Evolutionary conservation across 2,113 vertebrate species (phyloP).

Genomic region (Platycercus adscitus): DNA sequence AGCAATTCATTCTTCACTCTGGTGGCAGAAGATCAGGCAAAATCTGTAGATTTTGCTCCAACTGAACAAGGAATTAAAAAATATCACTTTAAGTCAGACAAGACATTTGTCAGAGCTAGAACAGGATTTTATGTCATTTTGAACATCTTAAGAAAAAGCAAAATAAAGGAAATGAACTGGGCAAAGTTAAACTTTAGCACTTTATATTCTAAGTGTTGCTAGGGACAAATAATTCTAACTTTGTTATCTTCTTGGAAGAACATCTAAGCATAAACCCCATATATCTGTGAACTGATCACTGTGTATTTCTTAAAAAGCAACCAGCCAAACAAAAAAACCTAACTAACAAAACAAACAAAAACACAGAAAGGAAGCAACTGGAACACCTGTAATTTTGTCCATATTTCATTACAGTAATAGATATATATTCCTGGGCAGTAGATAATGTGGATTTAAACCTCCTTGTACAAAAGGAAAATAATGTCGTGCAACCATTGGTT

Average conservation of each 20-base stretch:
- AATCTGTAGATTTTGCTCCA: neutral
- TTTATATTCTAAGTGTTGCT: neutral
- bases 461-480: neutral
- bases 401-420: neutral
- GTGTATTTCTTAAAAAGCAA: neutral
- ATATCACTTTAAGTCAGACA: neutral
- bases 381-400: neutral
- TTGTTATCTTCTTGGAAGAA: neutral
- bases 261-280: neutral
- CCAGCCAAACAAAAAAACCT: accelerated
- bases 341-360: neutral
- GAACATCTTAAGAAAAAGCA: neutral
- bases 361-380: neutral
- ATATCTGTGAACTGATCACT: neutral
- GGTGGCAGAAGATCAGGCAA: neutral
- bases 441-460: neutral
- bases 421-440: neutral
- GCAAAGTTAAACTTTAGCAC: neutral
- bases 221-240: neutral
- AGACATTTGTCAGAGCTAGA: neutral
- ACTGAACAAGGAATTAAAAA: neutral
- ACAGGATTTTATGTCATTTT: neutral
- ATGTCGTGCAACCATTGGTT: neutral
- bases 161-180: neutral
- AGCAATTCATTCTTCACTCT: neutral